A percentile compares a stretch with the other conserved stretches of the same genome.
Evolutionary conservation across 2,113 vertebrate genomes (phyloP).

Genomic region (Prochilodus magdalenae): DNA sequence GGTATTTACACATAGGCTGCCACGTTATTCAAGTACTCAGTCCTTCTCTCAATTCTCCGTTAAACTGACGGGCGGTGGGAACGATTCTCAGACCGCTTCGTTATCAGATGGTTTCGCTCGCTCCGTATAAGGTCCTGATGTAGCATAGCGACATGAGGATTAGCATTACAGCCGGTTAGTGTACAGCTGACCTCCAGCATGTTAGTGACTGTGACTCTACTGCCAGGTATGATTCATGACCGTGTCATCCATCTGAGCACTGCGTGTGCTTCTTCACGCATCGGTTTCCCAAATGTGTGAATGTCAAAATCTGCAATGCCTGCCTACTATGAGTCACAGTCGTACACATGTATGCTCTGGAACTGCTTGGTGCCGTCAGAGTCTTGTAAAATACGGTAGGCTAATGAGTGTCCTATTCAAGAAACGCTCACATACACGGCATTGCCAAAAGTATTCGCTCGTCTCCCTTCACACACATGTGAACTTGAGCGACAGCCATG

Average conservation of each 20-base stretch:
- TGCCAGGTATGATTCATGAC: neutral
- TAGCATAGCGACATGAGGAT: neutral
- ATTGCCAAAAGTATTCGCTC: no score
- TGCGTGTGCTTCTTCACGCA: neutral
- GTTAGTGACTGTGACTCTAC: neutral
- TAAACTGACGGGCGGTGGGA: neutral
- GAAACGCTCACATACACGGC: no score
- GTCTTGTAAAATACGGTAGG: neutral
- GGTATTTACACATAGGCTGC: neutral
- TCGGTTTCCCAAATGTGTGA: neutral
- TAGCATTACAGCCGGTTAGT: neutral
- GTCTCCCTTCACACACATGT: no score
- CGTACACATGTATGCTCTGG: neutral
- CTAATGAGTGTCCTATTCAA: neutral
- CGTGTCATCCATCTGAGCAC: neutral
- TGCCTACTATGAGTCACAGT: neutral
- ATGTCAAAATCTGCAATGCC: conserved; percentile 1
- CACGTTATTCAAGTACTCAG: neutral
- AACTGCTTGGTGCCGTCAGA: neutral
- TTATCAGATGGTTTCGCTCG: neutral
- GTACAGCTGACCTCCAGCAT: no score
- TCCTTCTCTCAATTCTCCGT: neutral
- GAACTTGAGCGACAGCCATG: no score
- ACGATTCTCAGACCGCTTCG: neutral
- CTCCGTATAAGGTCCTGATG: neutral